Evolutionary conservation across 2,113 vertebrate species (phyloP), one percentile per base, ranked within the genome.

Genomic region (Cyphomyrus plagiostoma): DNA sequence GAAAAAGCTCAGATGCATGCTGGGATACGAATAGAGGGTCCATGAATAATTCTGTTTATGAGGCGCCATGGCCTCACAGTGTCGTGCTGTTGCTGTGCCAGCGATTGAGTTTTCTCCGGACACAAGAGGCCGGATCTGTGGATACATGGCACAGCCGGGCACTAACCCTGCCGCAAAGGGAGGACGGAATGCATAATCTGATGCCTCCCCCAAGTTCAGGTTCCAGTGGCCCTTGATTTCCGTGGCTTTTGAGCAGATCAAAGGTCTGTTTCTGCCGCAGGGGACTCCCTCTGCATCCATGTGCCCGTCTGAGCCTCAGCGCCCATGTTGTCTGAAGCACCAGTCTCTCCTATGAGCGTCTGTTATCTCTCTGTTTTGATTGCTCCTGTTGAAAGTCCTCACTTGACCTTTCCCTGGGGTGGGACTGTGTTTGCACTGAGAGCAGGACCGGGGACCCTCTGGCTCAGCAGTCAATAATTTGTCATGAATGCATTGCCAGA

Each of bases 31-130:
- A 48, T 70, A 15, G 53, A 56, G 48, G 3, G 46, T 84, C 62
- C 86, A 90, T 91, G 91, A 91, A 91, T 91, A 91, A 92, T 91
- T 88, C 83, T 50, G 89, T 87, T 91, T 86, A 89, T 80, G 26
- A 52, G 46, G 42, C 17, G 2, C 74, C n/a, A 21, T 3, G 11
- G 86, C 84, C 52, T 89, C 45, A 90, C 89, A 86, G 83, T 49
- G 89, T 85, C 77, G 48, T n/a, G 46, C 89, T 83, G 89, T 89
- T 91, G 30, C 19, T 66, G 42, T 91, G 90, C 91, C 90, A 91
- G 88, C 77, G 83, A 91, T 92, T 89, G 80, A 91, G 62, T n/a
- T 80, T 48, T 53, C 88, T 39, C 88, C 70, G 48, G 88, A 66
- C 66, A 26, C 46, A 52, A 8, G 58, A 88, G 62, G 52, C 88